A percentile compares a stretch with the other conserved stretches of the same genome.
Evolutionary conservation across 2,113 vertebrate genomes (phyloP).

Genomic region (Rhea pennata): DNA sequence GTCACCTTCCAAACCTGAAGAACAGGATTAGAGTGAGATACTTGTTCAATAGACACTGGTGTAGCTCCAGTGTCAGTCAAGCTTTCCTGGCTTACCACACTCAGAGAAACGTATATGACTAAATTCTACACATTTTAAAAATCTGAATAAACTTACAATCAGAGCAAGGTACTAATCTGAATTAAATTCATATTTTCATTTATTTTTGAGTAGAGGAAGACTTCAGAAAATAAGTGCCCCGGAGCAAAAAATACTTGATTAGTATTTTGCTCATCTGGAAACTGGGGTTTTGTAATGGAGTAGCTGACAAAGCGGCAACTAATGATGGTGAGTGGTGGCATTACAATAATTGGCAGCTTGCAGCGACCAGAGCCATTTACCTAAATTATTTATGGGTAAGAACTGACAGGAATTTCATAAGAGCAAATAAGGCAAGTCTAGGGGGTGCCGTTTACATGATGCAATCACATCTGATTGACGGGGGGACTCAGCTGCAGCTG

Average conservation of each 20-base stretch:
- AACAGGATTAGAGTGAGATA: background rate
- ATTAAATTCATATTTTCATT: background rate
- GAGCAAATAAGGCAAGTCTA: conserved; percentile 53
- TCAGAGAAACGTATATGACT: background rate
- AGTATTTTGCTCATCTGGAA: conserved; percentile 7
- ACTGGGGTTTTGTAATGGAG: background rate
- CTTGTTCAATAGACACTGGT: background rate
- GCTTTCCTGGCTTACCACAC: background rate
- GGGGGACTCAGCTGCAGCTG: conserved; percentile 58
- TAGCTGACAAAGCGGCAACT: conserved; percentile 43
- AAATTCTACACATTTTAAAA: background rate
- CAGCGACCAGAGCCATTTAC: conserved; percentile 59
- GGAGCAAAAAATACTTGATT: background rate
- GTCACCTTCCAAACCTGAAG: background rate
- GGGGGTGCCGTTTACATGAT: conserved; percentile 50
- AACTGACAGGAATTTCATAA: conserved; percentile 65
- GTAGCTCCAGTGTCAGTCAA: too few relatives aligned
- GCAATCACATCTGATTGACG: conserved; percentile 52
- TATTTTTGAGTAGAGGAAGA: background rate
- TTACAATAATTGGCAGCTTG: conserved; percentile 46
- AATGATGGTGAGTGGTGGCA: conserved; percentile 47
- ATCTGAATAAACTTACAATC: background rate
- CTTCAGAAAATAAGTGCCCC: background rate
- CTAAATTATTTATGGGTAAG: conserved; percentile 74
- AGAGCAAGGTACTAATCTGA: background rate